phyloP scores from a whole-genome alignment of 2,113 vertebrate genomes.

The Prunella himalayana region DNA sequence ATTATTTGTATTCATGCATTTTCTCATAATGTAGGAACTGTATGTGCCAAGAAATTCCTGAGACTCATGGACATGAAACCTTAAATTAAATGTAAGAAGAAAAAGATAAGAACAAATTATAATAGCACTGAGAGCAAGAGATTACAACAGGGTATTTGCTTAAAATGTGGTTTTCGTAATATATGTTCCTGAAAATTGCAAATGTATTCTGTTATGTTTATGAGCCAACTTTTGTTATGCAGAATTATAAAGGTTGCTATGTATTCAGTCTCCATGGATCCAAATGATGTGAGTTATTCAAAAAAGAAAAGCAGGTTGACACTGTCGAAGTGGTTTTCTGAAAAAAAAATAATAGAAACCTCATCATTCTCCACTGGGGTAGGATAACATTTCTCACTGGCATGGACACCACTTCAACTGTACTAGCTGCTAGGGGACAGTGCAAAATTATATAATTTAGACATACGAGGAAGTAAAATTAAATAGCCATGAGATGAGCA shows the following conservation, averaged over 20 bases:
- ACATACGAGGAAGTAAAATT: constrained; percentile 22
- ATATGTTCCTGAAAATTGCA: constrained; percentile 33
- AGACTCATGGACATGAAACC: constrained; percentile 15
- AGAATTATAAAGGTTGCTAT: neutral
- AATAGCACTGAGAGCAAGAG: constrained; percentile 8
- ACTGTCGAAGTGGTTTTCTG: neutral
- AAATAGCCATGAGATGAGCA: constrained; percentile 55
- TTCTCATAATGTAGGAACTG: constrained; percentile 12
- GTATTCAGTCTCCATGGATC: neutral
- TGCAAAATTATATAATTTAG: constrained; percentile 42
- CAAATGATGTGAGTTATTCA: neutral
- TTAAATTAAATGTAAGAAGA: constrained; percentile 43
- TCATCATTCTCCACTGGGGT: neutral
- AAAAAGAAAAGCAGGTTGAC: neutral
- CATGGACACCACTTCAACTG: neutral
- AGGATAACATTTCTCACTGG: neutral
- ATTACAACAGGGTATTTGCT: constrained; percentile 29
- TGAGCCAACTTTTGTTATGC: constrained; percentile 10
- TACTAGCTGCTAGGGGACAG: constrained; percentile 19
- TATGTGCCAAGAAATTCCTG: constrained; percentile 22
- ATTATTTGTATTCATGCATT: neutral
- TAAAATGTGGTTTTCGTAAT: constrained; percentile 21
- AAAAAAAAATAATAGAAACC: neutral
- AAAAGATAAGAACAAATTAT: constrained; percentile 45
- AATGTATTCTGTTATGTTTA: constrained; percentile 21